Conservation (phyloP, 2,797 vertebrate genomes). For the Pangasius mekongensis region DNA sequence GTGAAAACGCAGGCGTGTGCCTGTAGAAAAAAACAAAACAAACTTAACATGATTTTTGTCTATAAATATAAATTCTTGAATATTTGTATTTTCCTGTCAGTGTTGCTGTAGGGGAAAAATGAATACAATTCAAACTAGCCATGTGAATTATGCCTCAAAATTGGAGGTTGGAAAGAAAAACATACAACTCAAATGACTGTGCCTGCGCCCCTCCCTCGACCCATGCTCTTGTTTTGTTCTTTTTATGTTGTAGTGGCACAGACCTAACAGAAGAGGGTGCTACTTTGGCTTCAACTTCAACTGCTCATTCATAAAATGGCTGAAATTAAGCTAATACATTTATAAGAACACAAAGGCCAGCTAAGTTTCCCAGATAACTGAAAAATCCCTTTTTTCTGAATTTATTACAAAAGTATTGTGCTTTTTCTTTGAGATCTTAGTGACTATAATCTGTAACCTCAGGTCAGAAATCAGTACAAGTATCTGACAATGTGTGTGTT, state of each 20-base stretch:
- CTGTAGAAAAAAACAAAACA: constrained; percentile 65
- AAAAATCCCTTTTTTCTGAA: not conserved
- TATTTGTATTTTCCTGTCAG: not conserved
- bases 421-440: not conserved
- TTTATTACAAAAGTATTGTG: not conserved
- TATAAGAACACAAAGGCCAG: not conserved
- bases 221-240: constrained; percentile 47
- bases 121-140: not conserved
- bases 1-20: constrained; percentile 94
- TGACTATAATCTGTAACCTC: not conserved
- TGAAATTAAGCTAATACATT: not conserved
- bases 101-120: not conserved
- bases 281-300: constrained; percentile 8
- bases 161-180: constrained; percentile 13
- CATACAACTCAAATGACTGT: constrained; percentile 20
- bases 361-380: not conserved
- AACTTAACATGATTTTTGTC: not conserved
- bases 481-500: not conserved
- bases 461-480: not conserved
- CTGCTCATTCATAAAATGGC: constrained; percentile 42
- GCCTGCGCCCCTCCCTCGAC: constrained; percentile 37
- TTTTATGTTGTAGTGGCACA: constrained; percentile 16
- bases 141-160: not conserved
- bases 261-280: constrained; percentile 48
- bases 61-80: not conserved